Evolutionary conservation across 2,113 vertebrate genomes (phyloP).

Genomic region (Abramis brama): DNA sequence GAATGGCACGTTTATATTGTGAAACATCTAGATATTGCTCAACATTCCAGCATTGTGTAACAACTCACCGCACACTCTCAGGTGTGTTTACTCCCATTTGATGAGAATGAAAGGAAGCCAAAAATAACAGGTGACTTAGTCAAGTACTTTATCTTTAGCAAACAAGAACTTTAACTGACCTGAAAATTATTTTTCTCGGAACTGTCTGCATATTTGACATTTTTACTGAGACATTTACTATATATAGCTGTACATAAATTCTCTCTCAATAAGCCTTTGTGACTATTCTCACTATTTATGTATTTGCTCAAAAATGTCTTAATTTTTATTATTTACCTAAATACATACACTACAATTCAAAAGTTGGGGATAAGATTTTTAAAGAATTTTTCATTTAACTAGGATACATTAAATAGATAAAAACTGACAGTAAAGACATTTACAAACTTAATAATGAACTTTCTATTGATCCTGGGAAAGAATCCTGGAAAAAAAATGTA

Average conservation of each 20-base stretch:
- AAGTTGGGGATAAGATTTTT: background rate
- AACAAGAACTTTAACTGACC: background rate
- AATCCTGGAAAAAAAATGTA: background rate
- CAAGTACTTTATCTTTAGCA: conserved; percentile 1
- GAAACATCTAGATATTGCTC: conserved; percentile 22
- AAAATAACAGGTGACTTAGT: conserved; percentile 14
- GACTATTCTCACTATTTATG: background rate
- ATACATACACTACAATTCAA: background rate
- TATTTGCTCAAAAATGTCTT: background rate
- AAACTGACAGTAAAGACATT: background rate
- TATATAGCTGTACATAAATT: background rate
- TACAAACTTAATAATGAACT: background rate
- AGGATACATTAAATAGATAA: background rate
- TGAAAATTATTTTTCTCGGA: background rate
- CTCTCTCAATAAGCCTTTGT: background rate
- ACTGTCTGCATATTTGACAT: conserved; percentile 2
- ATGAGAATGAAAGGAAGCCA: background rate
- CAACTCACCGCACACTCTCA: background rate
- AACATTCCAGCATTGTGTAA: conserved; percentile 4
- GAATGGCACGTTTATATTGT: background rate
- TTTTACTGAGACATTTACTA: background rate
- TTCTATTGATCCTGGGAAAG: background rate
- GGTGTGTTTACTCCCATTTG: conserved; percentile 6
- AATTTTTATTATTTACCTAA: background rate
- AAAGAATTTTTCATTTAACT: no score